phyloP scores from a whole-genome alignment of 2,113 vertebrate genomes.

The Lepus timidus region DNA sequence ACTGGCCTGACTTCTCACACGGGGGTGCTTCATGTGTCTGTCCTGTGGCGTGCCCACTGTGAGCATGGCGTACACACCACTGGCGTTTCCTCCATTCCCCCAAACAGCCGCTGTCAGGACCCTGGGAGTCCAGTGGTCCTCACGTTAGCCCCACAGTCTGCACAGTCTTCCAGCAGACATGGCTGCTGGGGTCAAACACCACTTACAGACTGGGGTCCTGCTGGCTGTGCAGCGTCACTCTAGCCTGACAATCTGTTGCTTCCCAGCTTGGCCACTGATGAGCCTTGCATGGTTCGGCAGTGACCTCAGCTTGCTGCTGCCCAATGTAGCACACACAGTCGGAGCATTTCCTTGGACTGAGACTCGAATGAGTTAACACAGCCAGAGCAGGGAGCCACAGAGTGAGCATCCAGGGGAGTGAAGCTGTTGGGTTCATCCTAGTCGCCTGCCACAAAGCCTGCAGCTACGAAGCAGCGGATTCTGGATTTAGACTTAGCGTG shows the following conservation, averaged over 20 bases:
- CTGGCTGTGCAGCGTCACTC: neutral
- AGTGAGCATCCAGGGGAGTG: neutral
- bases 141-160: neutral
- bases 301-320: neutral
- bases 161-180: neutral
- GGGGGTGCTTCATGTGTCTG: neutral
- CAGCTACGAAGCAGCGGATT: neutral
- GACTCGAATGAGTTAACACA: neutral
- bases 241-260: neutral
- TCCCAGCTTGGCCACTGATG: neutral
- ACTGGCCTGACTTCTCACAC: neutral
- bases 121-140: neutral
- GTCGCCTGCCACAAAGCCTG: neutral
- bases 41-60: neutral
- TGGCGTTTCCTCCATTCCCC: slow-evolving; percentile 36
- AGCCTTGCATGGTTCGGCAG: neutral
- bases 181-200: neutral
- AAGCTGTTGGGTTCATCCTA: slow-evolving; percentile 13
- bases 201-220: neutral
- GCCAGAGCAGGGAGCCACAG: neutral
- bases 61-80: neutral
- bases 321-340: neutral
- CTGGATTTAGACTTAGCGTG: neutral
- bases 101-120: neutral
- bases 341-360: neutral